Evolutionary conservation across 2,113 vertebrate species (phyloP).

Genomic region (Poeciliopsis turrubarensis): DNA sequence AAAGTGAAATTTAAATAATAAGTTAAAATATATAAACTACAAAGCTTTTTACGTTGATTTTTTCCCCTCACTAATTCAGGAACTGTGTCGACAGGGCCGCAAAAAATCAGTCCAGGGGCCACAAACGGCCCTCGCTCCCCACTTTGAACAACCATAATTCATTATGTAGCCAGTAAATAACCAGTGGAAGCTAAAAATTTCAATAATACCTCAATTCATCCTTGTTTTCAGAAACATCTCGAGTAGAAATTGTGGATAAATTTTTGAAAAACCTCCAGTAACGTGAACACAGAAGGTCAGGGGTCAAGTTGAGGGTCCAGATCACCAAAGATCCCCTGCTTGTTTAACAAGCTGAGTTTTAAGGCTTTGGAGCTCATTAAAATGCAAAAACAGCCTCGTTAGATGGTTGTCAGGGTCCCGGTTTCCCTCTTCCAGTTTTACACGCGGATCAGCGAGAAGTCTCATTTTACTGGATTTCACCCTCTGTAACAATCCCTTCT

Average conservation of each 20-base stretch:
- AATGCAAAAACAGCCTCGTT: constrained; percentile 4
- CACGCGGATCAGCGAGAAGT: neutral
- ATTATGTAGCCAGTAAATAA: neutral
- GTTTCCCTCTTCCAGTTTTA: neutral
- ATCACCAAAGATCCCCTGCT: neutral
- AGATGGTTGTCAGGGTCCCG: neutral
- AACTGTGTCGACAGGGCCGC: too few species aligned
- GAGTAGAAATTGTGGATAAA: neutral
- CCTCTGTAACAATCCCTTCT: neutral
- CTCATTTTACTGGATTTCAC: neutral
- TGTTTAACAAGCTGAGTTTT: neutral
- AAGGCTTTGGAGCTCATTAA: constrained; percentile 6
- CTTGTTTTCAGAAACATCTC: too few species aligned
- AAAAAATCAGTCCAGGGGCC: too few species aligned
- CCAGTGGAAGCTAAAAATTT: neutral
- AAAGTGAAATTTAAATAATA: too few species aligned
- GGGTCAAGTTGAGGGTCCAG: neutral
- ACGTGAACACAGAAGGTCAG: neutral
- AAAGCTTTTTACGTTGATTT: too few species aligned
- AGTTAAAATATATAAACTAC: too few species aligned
- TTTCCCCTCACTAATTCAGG: too few species aligned
- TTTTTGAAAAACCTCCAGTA: neutral
- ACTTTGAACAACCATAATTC: neutral
- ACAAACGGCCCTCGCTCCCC: too few species aligned
- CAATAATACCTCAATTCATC: neutral